phyloP scores from a whole-genome alignment of 2,797 vertebrate species.

The Nannoperca australis region DNA sequence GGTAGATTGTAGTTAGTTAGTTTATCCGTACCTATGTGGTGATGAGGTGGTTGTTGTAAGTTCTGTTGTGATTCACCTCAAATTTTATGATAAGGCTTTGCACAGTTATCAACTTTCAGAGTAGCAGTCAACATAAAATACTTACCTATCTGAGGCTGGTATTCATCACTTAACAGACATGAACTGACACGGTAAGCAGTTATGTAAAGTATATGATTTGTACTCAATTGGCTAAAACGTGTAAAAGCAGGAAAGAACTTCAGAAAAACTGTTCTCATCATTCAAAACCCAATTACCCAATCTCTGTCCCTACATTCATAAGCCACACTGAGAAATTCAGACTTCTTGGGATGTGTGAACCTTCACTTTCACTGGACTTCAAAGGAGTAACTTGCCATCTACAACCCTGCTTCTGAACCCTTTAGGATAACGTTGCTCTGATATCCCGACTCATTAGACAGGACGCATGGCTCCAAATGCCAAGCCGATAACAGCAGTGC shows the following conservation, averaged over 20 bases:
- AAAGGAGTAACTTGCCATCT: constrained; percentile 38
- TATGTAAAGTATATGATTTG: not conserved
- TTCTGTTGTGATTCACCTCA: not conserved
- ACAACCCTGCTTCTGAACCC: constrained; percentile 31
- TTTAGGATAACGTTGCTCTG: constrained; percentile 34
- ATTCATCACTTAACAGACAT: not conserved
- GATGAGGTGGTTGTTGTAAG: not conserved
- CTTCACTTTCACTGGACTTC: constrained; percentile 38
- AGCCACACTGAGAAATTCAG: constrained; percentile 33
- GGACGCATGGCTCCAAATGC: constrained; percentile 60
- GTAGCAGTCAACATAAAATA: not conserved
- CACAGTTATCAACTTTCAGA: not conserved
- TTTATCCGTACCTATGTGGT: too few relatives aligned
- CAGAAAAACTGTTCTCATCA: constrained; percentile 6
- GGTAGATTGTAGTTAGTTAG: not conserved
- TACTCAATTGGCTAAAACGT: not conserved
- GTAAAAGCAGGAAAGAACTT: not conserved
- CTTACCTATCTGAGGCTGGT: not conserved
- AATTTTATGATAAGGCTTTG: not conserved
- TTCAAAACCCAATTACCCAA: constrained; percentile 28
- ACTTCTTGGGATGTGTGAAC: constrained; percentile 43
- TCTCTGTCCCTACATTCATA: constrained; percentile 5
- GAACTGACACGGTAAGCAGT: not conserved
- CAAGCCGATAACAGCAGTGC: constrained; percentile 60
- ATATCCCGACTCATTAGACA: constrained; percentile 73